These are phyloP conservation scores for Raphicerus campestris DNA, from an alignment of 2,113 vertebrate species.

Conservation along the genomic window DNA sequence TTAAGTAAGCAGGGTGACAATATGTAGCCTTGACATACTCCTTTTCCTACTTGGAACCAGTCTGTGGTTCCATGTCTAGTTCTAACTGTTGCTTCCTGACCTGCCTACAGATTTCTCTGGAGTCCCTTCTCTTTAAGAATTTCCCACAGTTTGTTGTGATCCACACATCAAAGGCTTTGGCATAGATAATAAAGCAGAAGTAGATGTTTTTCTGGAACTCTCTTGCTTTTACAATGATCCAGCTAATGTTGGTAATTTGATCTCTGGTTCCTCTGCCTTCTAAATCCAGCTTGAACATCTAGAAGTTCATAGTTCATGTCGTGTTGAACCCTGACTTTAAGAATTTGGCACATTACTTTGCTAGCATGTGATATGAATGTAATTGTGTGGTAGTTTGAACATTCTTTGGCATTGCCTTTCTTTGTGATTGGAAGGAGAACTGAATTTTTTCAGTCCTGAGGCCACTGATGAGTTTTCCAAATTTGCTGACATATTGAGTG, in stretches of 20 bases:
- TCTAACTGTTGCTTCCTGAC: not conserved
- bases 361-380: not conserved
- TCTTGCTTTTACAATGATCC: not conserved
- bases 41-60: not conserved
- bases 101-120: not conserved
- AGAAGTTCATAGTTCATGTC: not conserved
- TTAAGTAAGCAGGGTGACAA: not conserved
- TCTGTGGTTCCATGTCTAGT: not conserved
- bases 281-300: not conserved
- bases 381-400: not conserved
- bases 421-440: not conserved
- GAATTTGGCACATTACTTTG: not conserved
- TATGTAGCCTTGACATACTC: accelerated
- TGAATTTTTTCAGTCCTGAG: not conserved
- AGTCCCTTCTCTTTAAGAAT: not conserved
- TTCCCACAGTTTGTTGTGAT: not conserved
- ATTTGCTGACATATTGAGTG: not conserved
- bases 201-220: not conserved
- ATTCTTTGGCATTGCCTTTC: not conserved
- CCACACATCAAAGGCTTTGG: not conserved
- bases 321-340: not conserved
- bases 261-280: not conserved
- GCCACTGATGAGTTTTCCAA: not conserved
- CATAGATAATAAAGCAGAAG: not conserved
- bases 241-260: not conserved